These are phyloP conservation scores for Stigmatopora argus DNA, from an alignment of 2,113 vertebrate genomes.

Conservation along the genomic window DNA sequence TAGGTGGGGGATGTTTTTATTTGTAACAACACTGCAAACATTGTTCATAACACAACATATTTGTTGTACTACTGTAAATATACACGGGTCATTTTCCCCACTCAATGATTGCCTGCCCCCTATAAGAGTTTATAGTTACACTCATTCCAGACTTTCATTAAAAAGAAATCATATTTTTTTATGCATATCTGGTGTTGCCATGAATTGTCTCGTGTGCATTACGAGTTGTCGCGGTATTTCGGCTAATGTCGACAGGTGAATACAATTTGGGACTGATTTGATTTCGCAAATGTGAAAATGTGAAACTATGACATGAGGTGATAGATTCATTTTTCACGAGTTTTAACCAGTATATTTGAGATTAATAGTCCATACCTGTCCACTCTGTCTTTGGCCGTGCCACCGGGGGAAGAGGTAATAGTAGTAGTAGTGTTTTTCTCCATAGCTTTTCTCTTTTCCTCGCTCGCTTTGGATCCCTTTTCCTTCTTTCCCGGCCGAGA, in stretches of 20 bases:
- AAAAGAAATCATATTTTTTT: too few relatives aligned
- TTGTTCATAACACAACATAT: too few relatives aligned
- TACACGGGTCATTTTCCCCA: too few relatives aligned
- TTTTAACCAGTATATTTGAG: too few relatives aligned
- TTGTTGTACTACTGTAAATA: too few relatives aligned
- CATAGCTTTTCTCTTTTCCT: conserved; percentile 28
- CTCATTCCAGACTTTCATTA: too few relatives aligned
- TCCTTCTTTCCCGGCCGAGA: too few relatives aligned
- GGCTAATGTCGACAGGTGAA: neutral
- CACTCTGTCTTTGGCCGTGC: conserved; percentile 51
- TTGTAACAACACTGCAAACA: neutral
- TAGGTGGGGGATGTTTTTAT: too few relatives aligned
- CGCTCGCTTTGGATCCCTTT: conserved; percentile 8
- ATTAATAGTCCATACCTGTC: conserved; percentile 45
- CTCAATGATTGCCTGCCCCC: too few relatives aligned
- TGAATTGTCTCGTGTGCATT: neutral
- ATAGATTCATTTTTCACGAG: neutral
- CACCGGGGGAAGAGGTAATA: conserved; percentile 4
- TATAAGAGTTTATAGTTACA: too few relatives aligned
- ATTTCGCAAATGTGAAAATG: neutral
- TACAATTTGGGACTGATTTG: neutral
- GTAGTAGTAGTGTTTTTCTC: conserved; percentile 31
- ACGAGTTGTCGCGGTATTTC: neutral
- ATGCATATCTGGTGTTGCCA: neutral
- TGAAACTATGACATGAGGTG: neutral